These are phyloP conservation scores for Punctoribates punctum DNA, from an alignment of 2,888 invertebrate species.

Conservation along the genomic window DNA sequence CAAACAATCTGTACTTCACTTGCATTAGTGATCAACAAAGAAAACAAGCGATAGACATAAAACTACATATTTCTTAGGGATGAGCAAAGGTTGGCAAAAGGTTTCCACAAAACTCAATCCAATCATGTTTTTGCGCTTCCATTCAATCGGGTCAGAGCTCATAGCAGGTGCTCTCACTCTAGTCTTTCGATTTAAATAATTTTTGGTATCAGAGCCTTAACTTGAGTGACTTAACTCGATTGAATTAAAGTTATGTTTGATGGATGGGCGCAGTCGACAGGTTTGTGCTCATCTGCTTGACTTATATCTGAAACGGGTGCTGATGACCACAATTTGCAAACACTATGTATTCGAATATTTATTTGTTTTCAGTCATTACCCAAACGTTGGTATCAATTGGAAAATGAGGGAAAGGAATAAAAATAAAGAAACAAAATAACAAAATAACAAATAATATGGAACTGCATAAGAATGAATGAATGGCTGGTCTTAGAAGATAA, in stretches of 20 bases:
- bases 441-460: neutral
- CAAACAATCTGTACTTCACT: constrained; percentile 21
- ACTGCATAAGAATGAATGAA: neutral
- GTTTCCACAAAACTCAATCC: too few relatives aligned
- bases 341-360: neutral
- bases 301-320: neutral
- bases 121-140: too few relatives aligned
- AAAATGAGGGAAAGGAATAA: neutral
- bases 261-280: neutral
- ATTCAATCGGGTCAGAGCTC: too few relatives aligned
- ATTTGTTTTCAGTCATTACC: neutral
- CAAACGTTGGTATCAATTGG: neutral
- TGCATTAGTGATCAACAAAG: constrained; percentile 31
- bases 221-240: too few relatives aligned
- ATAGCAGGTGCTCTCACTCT: too few relatives aligned
- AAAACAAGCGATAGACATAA: neutral
- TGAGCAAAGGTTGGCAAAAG: too few relatives aligned
- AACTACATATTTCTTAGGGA: too few relatives aligned
- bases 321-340: constrained; percentile 34
- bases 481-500: neutral
- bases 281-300: neutral
- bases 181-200: too few relatives aligned
- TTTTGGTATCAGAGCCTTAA: too few relatives aligned
- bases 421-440: constrained; percentile 12
- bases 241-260: too few relatives aligned